phyloP scores from a whole-genome alignment of 2,888 invertebrate genomes.

The Patella depressa region DNA sequence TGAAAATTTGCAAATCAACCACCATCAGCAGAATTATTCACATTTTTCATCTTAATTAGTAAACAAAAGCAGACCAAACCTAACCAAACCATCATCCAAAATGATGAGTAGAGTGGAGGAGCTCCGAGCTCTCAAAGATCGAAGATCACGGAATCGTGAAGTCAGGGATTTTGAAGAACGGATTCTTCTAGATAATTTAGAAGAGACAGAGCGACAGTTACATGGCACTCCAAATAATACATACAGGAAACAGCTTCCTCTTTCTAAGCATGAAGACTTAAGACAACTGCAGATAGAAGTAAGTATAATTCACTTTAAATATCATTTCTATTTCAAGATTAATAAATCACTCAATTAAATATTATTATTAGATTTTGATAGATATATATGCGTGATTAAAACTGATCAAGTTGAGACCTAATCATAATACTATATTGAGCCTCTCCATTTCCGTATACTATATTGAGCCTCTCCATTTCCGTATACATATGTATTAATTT shows the following conservation, averaged over 20 bases:
- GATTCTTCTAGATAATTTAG: constrained; percentile 53
- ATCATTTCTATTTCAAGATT: no score
- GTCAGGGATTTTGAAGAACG: constrained; percentile 58
- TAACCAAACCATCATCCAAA: neutral
- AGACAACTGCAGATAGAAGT: constrained; percentile 57
- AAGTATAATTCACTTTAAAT: constrained; percentile 13
- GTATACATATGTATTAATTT: no score
- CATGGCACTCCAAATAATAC: constrained; percentile 22
- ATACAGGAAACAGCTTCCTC: constrained; percentile 42
- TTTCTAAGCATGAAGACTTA: constrained; percentile 53
- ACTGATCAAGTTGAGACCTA: neutral
- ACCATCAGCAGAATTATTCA: no score
- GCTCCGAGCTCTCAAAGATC: constrained; percentile 45
- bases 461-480: no score
- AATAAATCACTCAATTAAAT: no score
- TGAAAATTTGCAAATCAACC: no score
- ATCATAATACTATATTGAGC: no score
- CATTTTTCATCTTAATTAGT: no score
- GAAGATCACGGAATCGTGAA: constrained; percentile 49
- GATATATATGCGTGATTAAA: neutral
- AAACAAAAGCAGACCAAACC: neutral
- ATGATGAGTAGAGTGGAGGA: constrained; percentile 44
- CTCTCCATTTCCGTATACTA: no score
- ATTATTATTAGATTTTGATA: neutral
- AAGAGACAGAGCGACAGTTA: constrained; percentile 40